A percentile compares a stretch with the other conserved stretches of the same genome.
Evolutionary conservation across 37 sponge, comb jelly and placozoan species (phyloP).

Genomic region (Ephydatia muelleri): DNA sequence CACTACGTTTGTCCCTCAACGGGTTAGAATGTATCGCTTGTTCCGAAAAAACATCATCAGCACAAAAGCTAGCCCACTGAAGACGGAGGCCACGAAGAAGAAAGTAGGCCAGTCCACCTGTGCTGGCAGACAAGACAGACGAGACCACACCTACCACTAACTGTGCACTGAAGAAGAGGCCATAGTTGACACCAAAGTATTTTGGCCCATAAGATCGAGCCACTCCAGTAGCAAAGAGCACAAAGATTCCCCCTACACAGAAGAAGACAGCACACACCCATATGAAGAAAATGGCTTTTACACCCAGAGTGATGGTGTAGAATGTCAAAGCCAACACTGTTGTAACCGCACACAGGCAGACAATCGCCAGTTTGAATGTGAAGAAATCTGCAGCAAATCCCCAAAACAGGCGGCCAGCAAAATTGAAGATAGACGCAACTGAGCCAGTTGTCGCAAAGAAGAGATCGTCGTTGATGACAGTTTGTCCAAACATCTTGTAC

Average conservation of each 20-base stretch:
- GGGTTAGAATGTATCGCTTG: slow-evolving; percentile 46
- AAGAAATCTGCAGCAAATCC: slow-evolving; percentile 63
- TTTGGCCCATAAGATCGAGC: slow-evolving; percentile 72
- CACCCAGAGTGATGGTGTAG: slow-evolving; percentile 18
- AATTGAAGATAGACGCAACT: slow-evolving; percentile 64
- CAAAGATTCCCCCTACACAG: slow-evolving; percentile 85
- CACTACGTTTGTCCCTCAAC: background rate
- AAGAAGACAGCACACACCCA: slow-evolving; percentile 86
- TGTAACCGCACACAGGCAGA: slow-evolving; percentile 39
- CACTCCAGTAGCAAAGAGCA: slow-evolving; percentile 69
- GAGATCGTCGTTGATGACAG: slow-evolving; percentile 57
- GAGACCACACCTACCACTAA: slow-evolving; percentile 35
- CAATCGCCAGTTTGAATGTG: slow-evolving; percentile 64
- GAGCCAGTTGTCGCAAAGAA: slow-evolving; percentile 64
- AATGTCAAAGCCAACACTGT: slow-evolving; percentile 45
- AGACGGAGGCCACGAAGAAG: slow-evolving; percentile 39
- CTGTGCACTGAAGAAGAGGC: slow-evolving; percentile 70
- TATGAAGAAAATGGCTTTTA: slow-evolving; percentile 48
- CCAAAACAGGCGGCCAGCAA: slow-evolving; percentile 74
- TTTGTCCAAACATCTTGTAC: slow-evolving; percentile 72
- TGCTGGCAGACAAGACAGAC: slow-evolving; percentile 20
- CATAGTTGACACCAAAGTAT: slow-evolving; percentile 75
- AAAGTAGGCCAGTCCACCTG: slow-evolving; percentile 27
- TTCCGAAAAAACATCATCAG: slow-evolving; percentile 44
- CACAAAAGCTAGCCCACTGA: slow-evolving; percentile 25